A percentile compares a stretch with the other conserved stretches of the same genome.
These are phyloP conservation scores for Choloepus hoffmanni DNA, from an alignment of 2,113 vertebrate species.

Conservation along the genomic window DNA sequence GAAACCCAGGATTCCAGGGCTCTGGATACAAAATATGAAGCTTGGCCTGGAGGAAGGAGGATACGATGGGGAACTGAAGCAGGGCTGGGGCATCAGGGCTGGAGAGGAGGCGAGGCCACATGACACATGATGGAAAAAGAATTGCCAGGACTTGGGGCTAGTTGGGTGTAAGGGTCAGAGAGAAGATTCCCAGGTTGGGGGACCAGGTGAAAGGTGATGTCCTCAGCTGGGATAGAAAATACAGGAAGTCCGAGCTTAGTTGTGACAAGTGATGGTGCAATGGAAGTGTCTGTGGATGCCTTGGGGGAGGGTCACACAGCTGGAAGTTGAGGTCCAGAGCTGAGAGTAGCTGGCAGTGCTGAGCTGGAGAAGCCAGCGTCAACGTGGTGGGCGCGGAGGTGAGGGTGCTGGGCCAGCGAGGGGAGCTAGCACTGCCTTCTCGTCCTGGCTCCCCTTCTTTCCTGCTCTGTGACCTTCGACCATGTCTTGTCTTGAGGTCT, in stretches of 20 bases:
- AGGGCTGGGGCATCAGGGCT: background rate
- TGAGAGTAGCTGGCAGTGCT: background rate
- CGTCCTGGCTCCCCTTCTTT: no score
- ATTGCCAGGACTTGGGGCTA: background rate
- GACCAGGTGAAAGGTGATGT: background rate
- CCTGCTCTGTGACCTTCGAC: background rate
- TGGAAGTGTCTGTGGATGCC: background rate
- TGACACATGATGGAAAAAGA: background rate
- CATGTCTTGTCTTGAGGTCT: background rate
- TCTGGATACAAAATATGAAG: background rate
- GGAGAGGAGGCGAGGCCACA: background rate
- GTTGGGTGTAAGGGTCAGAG: no score
- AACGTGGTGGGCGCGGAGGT: background rate
- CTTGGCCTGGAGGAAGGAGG: background rate
- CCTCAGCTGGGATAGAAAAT: background rate
- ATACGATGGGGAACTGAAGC: background rate
- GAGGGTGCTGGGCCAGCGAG: rapidly evolving
- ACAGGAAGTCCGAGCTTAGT: background rate
- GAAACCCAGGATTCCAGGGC: background rate
- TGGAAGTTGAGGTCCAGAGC: background rate
- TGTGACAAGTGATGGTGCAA: background rate
- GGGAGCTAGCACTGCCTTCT: no score
- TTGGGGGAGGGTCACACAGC: no score
- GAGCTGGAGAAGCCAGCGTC: rapidly evolving
- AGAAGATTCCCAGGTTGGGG: background rate